Evolutionary conservation across 1,140 invertebrate species (phyloP), one percentile per base, ranked within the genome.

Genomic region (Orussus abietinus): DNA sequence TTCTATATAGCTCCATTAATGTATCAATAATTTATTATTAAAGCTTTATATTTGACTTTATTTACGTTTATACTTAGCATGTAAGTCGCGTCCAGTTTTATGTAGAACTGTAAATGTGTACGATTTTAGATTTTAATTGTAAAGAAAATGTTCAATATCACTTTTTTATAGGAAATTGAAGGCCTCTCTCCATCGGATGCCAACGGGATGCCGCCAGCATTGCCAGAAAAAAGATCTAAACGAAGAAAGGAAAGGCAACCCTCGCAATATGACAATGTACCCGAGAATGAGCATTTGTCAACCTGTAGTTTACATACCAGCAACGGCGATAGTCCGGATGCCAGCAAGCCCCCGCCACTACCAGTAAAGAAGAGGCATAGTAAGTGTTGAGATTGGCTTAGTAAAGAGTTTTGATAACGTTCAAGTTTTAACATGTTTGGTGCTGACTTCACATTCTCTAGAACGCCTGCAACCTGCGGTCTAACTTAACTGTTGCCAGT

Each of bases 291-390:
- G 59, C 68, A 78, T 51, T 60, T 79, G 25, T 75, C 78, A 37
- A 75, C 75, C 3, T 79, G 75, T 48, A 71, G 69, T 59, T 63
- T 76, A 45, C 76, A 78, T 38, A 58, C 65, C 11, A 69, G 61
- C 32, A 76, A 67, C 36, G 65, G 66, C 19, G 69, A 66, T 15
- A 66, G 64, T 46, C 47, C 64, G 32, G 77, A 78, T 56, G 67
- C 78, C 53, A 79, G 74, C 30, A 80, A 81, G 65, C 91, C 91
- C 38, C 92, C 92, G 28, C 92, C 92, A 32, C 72, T 95, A 43
- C 92, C 92, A 14, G 80, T 87, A 1, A 95, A 95, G 72, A 92
- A 92, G 69, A 88, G 86, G 67, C 86, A 94, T 76, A 92, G 92
- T 96, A 81, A 89, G 88, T 88, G 65, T 56, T 38, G 12, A 17